Percentiles rank a stretch among this genome's conserved stretches.
Conservation (phyloP, 2,797 vertebrate species). For the Hyperoplus lanceolatus region DNA sequence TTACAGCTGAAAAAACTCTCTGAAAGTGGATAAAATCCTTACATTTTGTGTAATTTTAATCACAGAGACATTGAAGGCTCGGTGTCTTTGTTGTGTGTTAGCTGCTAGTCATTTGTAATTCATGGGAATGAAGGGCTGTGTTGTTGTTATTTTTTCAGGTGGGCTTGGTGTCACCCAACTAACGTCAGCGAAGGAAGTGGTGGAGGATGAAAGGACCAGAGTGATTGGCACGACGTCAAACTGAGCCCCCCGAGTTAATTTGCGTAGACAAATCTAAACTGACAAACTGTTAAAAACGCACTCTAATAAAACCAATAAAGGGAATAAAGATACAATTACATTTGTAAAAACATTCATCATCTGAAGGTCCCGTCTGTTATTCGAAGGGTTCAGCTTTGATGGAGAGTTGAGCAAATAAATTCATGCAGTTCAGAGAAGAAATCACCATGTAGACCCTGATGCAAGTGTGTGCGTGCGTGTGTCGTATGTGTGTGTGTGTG, state of each 20-base stretch:
- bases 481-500: not conserved
- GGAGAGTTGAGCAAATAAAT: slow-evolving; percentile 26
- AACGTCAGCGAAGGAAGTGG: slow-evolving; percentile 19
- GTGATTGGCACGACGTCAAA: slow-evolving; percentile 21
- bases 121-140: not conserved
- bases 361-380: slow-evolving; percentile 22
- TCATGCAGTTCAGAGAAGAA: slow-evolving; percentile 1
- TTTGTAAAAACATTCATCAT: slow-evolving; percentile 44
- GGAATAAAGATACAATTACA: slow-evolving; percentile 32
- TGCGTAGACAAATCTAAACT: not conserved
- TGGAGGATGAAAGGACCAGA: not conserved
- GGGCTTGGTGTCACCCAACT: slow-evolving; percentile 72
- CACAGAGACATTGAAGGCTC: not conserved
- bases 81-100: not conserved
- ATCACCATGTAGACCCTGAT: not conserved
- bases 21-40: not conserved
- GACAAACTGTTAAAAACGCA: slow-evolving; percentile 4
- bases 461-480: slow-evolving; percentile 2
- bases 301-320: not conserved
- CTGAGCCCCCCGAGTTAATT: slow-evolving; percentile 7
- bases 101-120: not conserved
- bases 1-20: not conserved
- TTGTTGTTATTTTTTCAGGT: slow-evolving; percentile 64
- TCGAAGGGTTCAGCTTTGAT: slow-evolving; percentile 24
- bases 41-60: not conserved